Conservation (phyloP, 2,797 vertebrate species). For the Sebastes diaconus region DNA sequence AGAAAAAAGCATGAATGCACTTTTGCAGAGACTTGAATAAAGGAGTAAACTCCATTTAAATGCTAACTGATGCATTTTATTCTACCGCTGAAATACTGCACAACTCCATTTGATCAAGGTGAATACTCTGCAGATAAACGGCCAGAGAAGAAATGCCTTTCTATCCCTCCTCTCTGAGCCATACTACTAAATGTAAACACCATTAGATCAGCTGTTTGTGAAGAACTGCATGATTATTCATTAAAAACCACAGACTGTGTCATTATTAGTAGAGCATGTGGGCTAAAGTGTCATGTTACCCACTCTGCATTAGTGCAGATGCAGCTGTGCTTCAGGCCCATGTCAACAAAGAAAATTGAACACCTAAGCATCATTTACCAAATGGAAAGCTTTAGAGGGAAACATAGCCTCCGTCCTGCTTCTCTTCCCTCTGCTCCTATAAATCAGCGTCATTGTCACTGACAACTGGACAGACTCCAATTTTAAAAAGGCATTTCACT, state of each 20-base stretch:
- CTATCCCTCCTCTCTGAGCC: not conserved
- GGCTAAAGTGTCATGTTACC: conserved; percentile 9
- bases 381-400: conserved; percentile 65
- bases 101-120: not conserved
- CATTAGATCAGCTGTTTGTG: not conserved
- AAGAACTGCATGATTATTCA: conserved; percentile 19
- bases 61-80: not conserved
- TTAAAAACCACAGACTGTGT: not conserved
- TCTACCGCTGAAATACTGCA: not conserved
- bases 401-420: conserved; percentile 40
- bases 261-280: conserved; percentile 22
- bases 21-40: conserved; percentile 8
- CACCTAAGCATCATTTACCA: conserved; percentile 66
- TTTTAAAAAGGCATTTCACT: conserved; percentile 58
- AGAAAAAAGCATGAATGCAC: not conserved
- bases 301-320: conserved; percentile 43
- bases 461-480: conserved; percentile 65
- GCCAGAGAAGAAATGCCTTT: not conserved
- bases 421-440: conserved; percentile 47
- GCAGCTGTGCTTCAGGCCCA: conserved; percentile 69
- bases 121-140: not conserved
- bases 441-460: conserved; percentile 68
- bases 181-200: not conserved
- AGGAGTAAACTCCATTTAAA: conserved; percentile 4
- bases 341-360: conserved; percentile 50